phyloP scores from a whole-genome alignment of 2,888 invertebrate genomes.

The Calameuta filiformis region DNA sequence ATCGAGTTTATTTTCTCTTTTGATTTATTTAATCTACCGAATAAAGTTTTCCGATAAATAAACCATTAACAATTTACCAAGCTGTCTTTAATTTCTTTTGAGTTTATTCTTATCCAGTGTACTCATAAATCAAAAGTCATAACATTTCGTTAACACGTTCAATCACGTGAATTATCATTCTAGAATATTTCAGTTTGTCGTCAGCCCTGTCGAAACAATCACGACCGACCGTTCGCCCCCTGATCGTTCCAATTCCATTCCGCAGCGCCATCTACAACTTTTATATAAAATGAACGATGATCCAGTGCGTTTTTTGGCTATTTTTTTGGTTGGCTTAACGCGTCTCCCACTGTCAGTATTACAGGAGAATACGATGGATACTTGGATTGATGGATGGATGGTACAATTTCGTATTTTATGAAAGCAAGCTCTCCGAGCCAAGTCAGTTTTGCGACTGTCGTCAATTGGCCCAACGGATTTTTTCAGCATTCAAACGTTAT shows the following conservation, averaged over 20 bases:
- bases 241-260: neutral
- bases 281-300: neutral
- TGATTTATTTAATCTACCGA: neutral
- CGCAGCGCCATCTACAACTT: neutral
- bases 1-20: neutral
- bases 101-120: neutral
- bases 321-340: neutral
- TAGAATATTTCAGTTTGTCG: neutral
- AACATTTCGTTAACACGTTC: neutral
- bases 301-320: neutral
- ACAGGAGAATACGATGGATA: neutral
- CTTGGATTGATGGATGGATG: neutral
- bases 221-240: neutral
- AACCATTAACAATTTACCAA: neutral
- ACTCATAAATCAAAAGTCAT: neutral
- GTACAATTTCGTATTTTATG: neutral
- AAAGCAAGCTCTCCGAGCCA: neutral
- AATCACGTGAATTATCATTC: neutral
- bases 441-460: neutral
- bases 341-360: neutral
- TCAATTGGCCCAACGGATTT: neutral
- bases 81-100: neutral
- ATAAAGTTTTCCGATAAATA: neutral
- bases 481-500: neutral
- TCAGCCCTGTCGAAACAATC: neutral